Conservation (phyloP, 2,113 vertebrate species). For the Gymnocephalus cernua region DNA sequence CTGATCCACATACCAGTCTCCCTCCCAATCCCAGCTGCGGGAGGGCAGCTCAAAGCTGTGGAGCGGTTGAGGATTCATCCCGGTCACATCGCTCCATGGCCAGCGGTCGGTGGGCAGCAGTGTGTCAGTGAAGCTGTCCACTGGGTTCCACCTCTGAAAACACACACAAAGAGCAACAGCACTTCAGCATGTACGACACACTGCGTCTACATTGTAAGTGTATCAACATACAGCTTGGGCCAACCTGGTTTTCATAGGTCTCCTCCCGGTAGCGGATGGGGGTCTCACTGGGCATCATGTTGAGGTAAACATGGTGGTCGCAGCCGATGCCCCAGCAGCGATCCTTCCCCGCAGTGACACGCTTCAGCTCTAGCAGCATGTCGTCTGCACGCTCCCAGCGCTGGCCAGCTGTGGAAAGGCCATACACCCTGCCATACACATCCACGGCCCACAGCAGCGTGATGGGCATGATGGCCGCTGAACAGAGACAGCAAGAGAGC, state of each 20-base stretch:
- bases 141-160: constrained; percentile 95
- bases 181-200: background rate
- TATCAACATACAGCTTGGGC: background rate
- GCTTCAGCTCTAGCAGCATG: constrained; percentile 91
- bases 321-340: constrained; percentile 97
- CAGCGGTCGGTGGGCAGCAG: constrained; percentile 97
- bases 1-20: constrained; percentile 98
- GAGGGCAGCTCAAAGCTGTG: constrained; percentile 92
- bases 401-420: constrained; percentile 88
- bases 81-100: constrained; percentile 96
- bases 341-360: constrained; percentile 86
- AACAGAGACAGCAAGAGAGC: constrained; percentile 21
- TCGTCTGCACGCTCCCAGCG: constrained; percentile 91
- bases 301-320: constrained; percentile 93
- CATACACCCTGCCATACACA: constrained; percentile 93
- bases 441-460: constrained; percentile 94
- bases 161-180: background rate
- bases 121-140: constrained; percentile 94
- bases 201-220: background rate
- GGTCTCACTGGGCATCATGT: constrained; percentile 88
- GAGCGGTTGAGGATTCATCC: constrained; percentile 90
- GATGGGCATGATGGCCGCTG: constrained; percentile 84
- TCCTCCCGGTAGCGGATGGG: constrained; percentile 93
- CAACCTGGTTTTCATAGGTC: constrained; percentile 97
- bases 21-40: constrained; percentile 97